phyloP scores from a whole-genome alignment of 2,113 vertebrate species.

The Aphyosemion australe region DNA sequence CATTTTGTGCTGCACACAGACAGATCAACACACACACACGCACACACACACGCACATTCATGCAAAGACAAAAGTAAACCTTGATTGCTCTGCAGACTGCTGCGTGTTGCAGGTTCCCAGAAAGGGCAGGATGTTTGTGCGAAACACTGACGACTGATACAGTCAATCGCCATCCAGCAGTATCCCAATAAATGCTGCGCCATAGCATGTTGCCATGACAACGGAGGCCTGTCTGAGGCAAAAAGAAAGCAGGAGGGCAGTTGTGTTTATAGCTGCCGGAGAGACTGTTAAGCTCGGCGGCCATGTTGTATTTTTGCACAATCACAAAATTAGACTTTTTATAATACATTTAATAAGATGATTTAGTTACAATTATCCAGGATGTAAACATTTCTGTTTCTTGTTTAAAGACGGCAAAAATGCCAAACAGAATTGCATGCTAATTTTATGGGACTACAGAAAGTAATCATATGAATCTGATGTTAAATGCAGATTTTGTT shows the following conservation, averaged over 20 bases:
- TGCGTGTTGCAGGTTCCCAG: constrained; percentile 45
- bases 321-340: constrained; percentile 6
- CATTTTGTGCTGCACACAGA: constrained; percentile 59
- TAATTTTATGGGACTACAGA: background rate
- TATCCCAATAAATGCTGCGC: constrained; percentile 90
- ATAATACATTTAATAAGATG: background rate
- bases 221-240: constrained; percentile 86
- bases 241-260: constrained; percentile 64
- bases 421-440: no score
- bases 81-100: constrained; percentile 31
- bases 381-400: background rate
- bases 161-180: constrained; percentile 69
- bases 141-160: constrained; percentile 59
- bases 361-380: background rate
- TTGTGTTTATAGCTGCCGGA: constrained; percentile 64
- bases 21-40: constrained; percentile 31
- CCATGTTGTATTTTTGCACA: constrained; percentile 62
- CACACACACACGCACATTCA: constrained; percentile 29
- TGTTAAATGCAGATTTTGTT: no score
- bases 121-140: constrained; percentile 48
- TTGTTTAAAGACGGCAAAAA: no score
- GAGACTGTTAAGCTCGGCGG: constrained; percentile 45
- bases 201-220: constrained; percentile 93
- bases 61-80: constrained; percentile 51
- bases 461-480: background rate